Percentiles rank a stretch among this genome's conserved stretches.
These are phyloP conservation scores for Euura lappo DNA, from an alignment of 1,140 invertebrate species.

Conservation along the genomic window DNA sequence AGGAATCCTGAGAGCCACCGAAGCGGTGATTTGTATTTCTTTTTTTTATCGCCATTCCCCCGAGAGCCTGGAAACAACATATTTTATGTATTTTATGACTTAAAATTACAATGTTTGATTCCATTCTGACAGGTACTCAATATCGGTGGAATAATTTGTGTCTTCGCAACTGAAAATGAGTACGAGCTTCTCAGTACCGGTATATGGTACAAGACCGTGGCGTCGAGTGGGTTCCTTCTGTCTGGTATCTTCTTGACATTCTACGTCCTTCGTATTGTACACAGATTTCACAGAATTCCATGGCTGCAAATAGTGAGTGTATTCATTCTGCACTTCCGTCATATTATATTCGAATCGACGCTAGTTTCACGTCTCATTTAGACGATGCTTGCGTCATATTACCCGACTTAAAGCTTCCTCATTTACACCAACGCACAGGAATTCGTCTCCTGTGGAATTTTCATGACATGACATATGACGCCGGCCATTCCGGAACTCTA, in stretches of 20 bases:
- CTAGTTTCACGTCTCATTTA: too few species aligned
- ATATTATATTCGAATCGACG: too few species aligned
- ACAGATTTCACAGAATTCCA: conserved; percentile 84
- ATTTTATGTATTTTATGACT: not conserved
- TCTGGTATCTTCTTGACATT: conserved; percentile 80
- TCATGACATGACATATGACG: conserved; percentile 65
- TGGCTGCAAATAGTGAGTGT: conserved; percentile 83
- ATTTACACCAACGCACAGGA: conserved; percentile 60
- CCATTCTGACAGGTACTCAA: conserved; percentile 70
- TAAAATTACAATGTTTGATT: conserved; percentile 22
- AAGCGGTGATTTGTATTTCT: conserved; percentile 67
- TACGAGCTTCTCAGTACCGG: conserved; percentile 61
- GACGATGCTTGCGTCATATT: too few species aligned
- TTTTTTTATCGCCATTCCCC: conserved; percentile 51
- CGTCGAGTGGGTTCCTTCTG: conserved; percentile 84
- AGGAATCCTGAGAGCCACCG: conserved; percentile 78
- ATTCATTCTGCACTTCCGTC: conserved; percentile 8
- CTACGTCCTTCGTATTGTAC: conserved; percentile 85
- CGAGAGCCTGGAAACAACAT: not conserved
- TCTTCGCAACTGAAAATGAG: conserved; percentile 64
- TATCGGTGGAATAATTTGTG: conserved; percentile 84
- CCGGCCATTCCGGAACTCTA: conserved; percentile 58
- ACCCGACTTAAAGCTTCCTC: conserved; percentile 9
- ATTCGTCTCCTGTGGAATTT: conserved; percentile 75
- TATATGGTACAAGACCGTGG: conserved; percentile 81